phyloP scores from a whole-genome alignment of 2,113 vertebrate species.

The Psophia crepitans region DNA sequence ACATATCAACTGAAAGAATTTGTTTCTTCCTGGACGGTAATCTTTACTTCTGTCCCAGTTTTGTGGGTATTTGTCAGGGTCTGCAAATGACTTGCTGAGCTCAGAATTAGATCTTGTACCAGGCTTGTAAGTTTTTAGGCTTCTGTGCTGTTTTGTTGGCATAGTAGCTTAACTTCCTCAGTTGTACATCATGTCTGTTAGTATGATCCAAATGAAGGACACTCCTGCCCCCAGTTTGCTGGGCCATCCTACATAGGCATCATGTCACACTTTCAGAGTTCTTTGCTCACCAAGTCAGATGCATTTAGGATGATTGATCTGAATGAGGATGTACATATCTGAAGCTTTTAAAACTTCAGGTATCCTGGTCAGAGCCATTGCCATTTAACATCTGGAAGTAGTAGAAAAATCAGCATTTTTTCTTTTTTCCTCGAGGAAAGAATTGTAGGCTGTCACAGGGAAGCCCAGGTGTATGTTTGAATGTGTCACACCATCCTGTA shows the following conservation, averaged over 20 bases:
- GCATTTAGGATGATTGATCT: neutral
- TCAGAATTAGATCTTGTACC: neutral
- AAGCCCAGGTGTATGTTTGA: neutral
- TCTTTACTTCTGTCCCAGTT: neutral
- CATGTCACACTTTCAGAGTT: no score
- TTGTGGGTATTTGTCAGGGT: neutral
- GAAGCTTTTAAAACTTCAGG: neutral
- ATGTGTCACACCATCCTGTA: neutral
- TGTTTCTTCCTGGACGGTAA: neutral
- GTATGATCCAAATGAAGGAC: neutral
- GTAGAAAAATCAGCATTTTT: neutral
- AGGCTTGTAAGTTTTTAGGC: neutral
- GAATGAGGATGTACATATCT: neutral
- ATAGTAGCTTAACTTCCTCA: neutral
- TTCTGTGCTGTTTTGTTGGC: neutral
- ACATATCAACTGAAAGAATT: neutral
- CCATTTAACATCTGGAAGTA: neutral
- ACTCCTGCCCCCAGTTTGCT: neutral
- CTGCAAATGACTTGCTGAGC: neutral
- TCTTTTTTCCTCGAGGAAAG: neutral
- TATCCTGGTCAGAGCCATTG: neutral
- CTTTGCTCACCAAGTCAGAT: neutral
- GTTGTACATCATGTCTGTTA: neutral
- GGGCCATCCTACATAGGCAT: neutral
- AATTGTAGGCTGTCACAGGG: neutral